A percentile compares a stretch with the other conserved stretches of the same genome.
These are phyloP conservation scores for Orchesella cincta DNA, from an alignment of 1,140 invertebrate genomes.

Conservation along the genomic window DNA sequence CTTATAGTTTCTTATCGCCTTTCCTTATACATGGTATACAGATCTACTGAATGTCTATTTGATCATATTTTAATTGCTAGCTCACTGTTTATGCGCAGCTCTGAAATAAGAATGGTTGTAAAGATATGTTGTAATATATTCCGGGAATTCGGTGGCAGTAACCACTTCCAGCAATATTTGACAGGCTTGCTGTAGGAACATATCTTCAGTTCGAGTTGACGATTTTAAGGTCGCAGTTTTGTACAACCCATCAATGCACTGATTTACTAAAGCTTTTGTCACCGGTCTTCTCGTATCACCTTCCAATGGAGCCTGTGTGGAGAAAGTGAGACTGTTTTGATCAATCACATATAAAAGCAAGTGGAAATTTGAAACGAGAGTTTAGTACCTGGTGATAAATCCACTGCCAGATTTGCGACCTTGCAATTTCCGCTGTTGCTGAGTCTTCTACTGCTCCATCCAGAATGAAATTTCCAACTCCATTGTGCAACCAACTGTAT, in stretches of 20 bases:
- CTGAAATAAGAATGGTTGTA: constrained; percentile 47
- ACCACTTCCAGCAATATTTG: constrained; percentile 63
- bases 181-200: constrained; percentile 54
- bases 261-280: constrained; percentile 58
- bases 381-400: constrained; percentile 63
- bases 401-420: constrained; percentile 75
- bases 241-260: constrained; percentile 52
- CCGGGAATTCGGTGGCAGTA: constrained; percentile 59
- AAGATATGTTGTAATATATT: constrained; percentile 64
- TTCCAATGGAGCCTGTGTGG: constrained; percentile 55
- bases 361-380: background rate
- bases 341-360: background rate
- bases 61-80: too few species aligned
- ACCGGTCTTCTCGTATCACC: constrained; percentile 55
- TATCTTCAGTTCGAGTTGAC: background rate
- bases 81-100: constrained; percentile 25
- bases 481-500: constrained; percentile 66
- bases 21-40: too few species aligned
- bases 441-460: constrained; percentile 71
- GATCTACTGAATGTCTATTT: too few species aligned
- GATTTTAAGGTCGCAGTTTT: background rate
- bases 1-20: too few species aligned
- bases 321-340: too few species aligned
- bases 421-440: constrained; percentile 72
- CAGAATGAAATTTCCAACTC: constrained; percentile 68